Evolutionary conservation across 1,140 invertebrate genomes (phyloP).

Genomic region (Aphelenchoides avenae): DNA sequence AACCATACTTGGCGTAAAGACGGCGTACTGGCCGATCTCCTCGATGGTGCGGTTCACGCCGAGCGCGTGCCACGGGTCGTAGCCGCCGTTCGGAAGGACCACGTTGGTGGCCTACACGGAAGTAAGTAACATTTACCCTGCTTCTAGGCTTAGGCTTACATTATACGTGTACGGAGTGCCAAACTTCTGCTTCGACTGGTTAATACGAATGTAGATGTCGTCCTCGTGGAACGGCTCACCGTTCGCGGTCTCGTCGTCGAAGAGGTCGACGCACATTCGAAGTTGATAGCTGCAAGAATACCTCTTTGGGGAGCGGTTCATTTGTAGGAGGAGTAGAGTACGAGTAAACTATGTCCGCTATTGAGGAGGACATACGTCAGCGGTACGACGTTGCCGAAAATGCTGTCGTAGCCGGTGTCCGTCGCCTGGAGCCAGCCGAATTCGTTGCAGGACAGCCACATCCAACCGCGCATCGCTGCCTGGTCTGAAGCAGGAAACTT

Average conservation of each 20-base stretch:
- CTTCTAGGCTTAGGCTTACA: too few species aligned
- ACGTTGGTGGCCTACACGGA: conserved; percentile 53
- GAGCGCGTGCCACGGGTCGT: conserved; percentile 47
- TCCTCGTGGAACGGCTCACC: conserved; percentile 10
- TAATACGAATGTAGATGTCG: conserved; percentile 18
- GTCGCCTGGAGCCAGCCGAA: conserved; percentile 38
- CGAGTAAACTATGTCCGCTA: too few species aligned
- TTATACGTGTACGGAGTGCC: conserved; percentile 23
- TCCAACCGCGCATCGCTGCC: conserved; percentile 28
- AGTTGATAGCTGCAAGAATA: too few species aligned
- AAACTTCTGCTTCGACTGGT: conserved; percentile 8
- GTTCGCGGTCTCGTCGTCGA: conserved; percentile 9
- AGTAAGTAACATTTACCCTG: too few species aligned
- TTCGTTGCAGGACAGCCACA: conserved; percentile 37
- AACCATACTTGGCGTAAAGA: conserved; percentile 11
- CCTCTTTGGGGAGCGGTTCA: too few species aligned
- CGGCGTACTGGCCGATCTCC: neutral
- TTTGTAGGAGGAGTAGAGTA: too few species aligned
- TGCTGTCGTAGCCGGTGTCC: conserved; percentile 9
- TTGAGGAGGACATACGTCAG: too few species aligned
- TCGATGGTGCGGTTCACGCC: conserved; percentile 6
- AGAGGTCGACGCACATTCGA: conserved; percentile 13
- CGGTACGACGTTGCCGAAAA: conserved; percentile 15
- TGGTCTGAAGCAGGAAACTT: conserved; percentile 22
- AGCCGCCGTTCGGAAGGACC: conserved; percentile 48